phyloP scores from a whole-genome alignment of 2,113 vertebrate species.

The Passer montanus region DNA sequence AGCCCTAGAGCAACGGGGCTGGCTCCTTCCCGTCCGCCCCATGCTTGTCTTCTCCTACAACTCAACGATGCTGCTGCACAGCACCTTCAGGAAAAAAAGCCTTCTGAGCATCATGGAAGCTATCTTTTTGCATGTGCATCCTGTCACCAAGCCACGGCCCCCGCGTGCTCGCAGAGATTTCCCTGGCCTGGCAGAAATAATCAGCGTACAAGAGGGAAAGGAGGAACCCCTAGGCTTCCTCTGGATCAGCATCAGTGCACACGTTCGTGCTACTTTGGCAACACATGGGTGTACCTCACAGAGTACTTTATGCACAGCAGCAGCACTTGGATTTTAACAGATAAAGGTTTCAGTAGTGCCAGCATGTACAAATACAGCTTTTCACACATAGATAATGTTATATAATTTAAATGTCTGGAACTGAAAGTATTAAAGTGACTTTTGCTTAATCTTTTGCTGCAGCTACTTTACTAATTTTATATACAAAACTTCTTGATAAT shows the following conservation, averaged over 20 bases:
- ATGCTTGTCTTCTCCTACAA: slow-evolving; percentile 17
- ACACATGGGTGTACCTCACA: neutral
- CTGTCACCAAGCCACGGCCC: slow-evolving; percentile 33
- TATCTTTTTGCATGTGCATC: slow-evolving; percentile 18
- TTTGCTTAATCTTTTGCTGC: neutral
- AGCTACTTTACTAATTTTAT: neutral
- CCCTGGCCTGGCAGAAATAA: slow-evolving; percentile 54
- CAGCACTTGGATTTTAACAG: neutral
- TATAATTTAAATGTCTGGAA: neutral
- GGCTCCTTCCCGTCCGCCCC: neutral
- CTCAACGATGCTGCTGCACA: neutral
- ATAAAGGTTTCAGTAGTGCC: neutral
- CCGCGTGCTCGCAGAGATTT: fast-evolving
- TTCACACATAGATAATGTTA: neutral
- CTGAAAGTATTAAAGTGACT: neutral
- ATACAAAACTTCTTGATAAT: neutral
- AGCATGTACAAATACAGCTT: neutral
- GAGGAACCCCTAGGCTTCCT: slow-evolving; percentile 39
- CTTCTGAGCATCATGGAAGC: slow-evolving; percentile 22
- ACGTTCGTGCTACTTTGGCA: neutral
- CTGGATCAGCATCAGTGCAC: slow-evolving; percentile 26
- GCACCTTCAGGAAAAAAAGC: slow-evolving; percentile 40
- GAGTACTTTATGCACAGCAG: neutral
- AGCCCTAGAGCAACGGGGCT: neutral
- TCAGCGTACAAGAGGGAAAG: neutral